Percentiles rank a stretch among this genome's conserved stretches.
Evolutionary conservation across 2,797 vertebrate genomes (phyloP).

Genomic region (Sitta carolinensis): DNA sequence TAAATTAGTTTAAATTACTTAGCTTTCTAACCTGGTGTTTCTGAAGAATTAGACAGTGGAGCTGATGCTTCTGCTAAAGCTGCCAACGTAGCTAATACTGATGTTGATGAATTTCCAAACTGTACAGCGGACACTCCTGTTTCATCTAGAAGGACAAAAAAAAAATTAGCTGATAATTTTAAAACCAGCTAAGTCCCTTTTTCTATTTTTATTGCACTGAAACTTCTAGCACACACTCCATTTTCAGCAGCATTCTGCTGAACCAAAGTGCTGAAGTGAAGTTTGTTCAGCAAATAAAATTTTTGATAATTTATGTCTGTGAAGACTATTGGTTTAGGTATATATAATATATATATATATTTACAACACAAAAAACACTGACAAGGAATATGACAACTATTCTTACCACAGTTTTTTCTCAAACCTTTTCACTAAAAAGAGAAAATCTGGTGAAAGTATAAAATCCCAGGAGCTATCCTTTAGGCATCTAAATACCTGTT

Average conservation of each 20-base stretch:
- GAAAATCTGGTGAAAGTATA: slow-evolving; percentile 27
- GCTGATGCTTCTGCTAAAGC: slow-evolving; percentile 88
- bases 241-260: background rate
- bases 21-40: slow-evolving; percentile 81
- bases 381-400: background rate
- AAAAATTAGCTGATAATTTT: background rate
- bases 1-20: background rate
- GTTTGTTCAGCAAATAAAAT: background rate
- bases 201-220: background rate
- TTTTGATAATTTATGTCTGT: background rate
- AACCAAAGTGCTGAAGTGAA: background rate
- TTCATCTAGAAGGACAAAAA: slow-evolving; percentile 75
- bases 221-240: background rate
- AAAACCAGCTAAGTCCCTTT: background rate
- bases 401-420: slow-evolving; percentile 60
- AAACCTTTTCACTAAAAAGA: slow-evolving; percentile 41
- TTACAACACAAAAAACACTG: background rate
- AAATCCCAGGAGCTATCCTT: slow-evolving; percentile 58
- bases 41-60: slow-evolving; percentile 83
- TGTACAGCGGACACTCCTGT: slow-evolving; percentile 84
- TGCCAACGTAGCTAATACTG: slow-evolving; percentile 85
- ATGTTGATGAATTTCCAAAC: slow-evolving; percentile 86
- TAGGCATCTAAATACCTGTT: slow-evolving; percentile 60
- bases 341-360: background rate
- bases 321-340: background rate